A percentile compares a stretch with the other conserved stretches of the same genome.
Evolutionary conservation across 2,797 vertebrate species (phyloP).

Genomic region (Crenichthys baileyi): DNA sequence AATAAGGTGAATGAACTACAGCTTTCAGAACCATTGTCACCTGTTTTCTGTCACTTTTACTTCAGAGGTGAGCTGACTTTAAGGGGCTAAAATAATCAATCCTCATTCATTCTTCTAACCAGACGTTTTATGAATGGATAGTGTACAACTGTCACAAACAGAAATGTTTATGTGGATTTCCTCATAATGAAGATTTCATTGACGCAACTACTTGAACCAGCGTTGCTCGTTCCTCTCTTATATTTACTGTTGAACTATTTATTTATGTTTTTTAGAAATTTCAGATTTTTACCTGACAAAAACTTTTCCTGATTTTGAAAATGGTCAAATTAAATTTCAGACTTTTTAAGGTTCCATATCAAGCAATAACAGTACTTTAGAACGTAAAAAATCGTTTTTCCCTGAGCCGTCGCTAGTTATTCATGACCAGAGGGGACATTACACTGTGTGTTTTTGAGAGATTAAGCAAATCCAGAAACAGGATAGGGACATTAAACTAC

Average conservation of each 20-base stretch:
- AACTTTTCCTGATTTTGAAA: background rate
- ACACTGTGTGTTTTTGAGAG: too few relatives aligned
- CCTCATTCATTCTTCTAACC: background rate
- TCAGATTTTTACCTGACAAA: too few relatives aligned
- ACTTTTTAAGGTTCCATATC: background rate
- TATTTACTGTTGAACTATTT: background rate
- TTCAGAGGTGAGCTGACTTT: too few relatives aligned
- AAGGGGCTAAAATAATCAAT: background rate
- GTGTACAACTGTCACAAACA: background rate
- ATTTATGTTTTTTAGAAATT: background rate
- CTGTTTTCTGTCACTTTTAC: background rate
- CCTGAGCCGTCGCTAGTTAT: background rate
- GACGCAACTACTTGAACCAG: background rate
- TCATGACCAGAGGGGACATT: background rate
- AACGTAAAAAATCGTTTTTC: background rate
- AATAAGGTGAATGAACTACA: constrained; percentile 7
- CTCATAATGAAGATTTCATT: background rate
- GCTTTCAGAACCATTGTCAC: constrained; percentile 1
- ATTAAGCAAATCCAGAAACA: background rate
- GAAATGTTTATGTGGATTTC: background rate
- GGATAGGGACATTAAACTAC: background rate
- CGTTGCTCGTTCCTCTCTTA: background rate
- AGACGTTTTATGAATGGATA: background rate
- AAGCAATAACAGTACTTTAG: background rate
- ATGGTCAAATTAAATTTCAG: background rate